These are phyloP conservation scores for Gymnodraco acuticeps DNA, from an alignment of 2,797 vertebrate species.

Conservation along the genomic window DNA sequence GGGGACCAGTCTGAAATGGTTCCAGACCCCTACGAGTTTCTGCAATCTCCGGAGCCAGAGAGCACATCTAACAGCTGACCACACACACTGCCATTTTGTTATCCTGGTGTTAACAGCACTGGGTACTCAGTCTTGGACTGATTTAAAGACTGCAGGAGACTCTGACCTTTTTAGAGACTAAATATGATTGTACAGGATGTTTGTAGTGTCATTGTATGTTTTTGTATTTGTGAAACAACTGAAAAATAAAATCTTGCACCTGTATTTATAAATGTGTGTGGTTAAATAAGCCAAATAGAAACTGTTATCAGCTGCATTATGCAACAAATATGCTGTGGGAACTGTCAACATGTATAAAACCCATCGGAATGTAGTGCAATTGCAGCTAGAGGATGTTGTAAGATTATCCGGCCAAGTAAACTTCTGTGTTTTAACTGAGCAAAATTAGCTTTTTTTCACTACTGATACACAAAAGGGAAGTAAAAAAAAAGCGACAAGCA, in stretches of 20 bases:
- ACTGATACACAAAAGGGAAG: slow-evolving; percentile 26
- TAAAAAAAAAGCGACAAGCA: slow-evolving; percentile 16
- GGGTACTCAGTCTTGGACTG: slow-evolving; percentile 10
- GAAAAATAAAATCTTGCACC: slow-evolving; percentile 74
- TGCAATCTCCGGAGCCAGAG: slow-evolving; percentile 93
- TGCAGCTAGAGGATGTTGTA: background rate
- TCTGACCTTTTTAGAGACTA: slow-evolving; percentile 47
- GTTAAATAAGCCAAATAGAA: slow-evolving; percentile 14
- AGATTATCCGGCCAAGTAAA: background rate
- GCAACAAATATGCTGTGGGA: background rate
- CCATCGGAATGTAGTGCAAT: background rate
- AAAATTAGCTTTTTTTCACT: background rate
- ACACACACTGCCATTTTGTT: slow-evolving; percentile 45
- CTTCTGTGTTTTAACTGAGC: background rate
- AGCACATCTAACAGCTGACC: slow-evolving; percentile 83
- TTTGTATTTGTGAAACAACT: slow-evolving; percentile 64
- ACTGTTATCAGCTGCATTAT: background rate
- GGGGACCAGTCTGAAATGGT: slow-evolving; percentile 94
- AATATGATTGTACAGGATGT: slow-evolving; percentile 78
- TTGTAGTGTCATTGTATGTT: slow-evolving; percentile 60
- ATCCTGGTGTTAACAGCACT: slow-evolving; percentile 39
- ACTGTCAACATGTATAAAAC: background rate
- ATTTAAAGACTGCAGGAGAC: slow-evolving; percentile 31
- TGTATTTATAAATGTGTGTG: slow-evolving; percentile 57
- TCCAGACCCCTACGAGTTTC: slow-evolving; percentile 96